A percentile compares a stretch with the other conserved stretches of the same genome.
phyloP scores from a whole-genome alignment of 2,888 invertebrate genomes.

The Celastrina argiolus region DNA sequence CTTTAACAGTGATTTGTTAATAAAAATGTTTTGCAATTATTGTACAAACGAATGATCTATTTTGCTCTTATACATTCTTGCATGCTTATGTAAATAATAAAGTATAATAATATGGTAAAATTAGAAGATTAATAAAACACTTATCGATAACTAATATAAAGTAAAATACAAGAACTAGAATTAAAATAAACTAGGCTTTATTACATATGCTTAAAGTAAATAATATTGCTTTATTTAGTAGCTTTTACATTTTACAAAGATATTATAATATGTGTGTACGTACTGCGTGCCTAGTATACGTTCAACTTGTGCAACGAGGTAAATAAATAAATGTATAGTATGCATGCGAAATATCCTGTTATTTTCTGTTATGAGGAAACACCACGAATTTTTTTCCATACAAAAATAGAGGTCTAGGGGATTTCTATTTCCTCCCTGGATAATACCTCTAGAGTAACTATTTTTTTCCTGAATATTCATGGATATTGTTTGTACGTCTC shows the following conservation, averaged over 20 bases:
- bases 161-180: slow-evolving; percentile 14
- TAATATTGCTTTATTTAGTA: slow-evolving; percentile 17
- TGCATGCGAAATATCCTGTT: too few species aligned
- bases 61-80: neutral
- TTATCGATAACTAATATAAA: neutral
- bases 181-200: slow-evolving; percentile 9
- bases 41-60: neutral
- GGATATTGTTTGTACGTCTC: too few species aligned
- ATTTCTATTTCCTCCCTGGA: too few species aligned
- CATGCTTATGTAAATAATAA: neutral
- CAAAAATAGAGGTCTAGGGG: too few species aligned
- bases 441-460: too few species aligned
- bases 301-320: neutral
- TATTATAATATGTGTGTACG: neutral
- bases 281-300: slow-evolving; percentile 6
- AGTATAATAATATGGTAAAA: neutral
- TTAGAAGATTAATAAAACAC: slow-evolving; percentile 7
- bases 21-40: neutral
- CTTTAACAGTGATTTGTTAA: neutral
- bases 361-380: too few species aligned
- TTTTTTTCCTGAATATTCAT: too few species aligned
- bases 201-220: slow-evolving; percentile 16
- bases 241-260: neutral
- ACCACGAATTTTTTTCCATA: too few species aligned
- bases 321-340: neutral